A percentile compares a stretch with the other conserved stretches of the same genome.
These are phyloP conservation scores for Dicycla oo DNA, from an alignment of 2,888 invertebrate species.

Conservation along the genomic window DNA sequence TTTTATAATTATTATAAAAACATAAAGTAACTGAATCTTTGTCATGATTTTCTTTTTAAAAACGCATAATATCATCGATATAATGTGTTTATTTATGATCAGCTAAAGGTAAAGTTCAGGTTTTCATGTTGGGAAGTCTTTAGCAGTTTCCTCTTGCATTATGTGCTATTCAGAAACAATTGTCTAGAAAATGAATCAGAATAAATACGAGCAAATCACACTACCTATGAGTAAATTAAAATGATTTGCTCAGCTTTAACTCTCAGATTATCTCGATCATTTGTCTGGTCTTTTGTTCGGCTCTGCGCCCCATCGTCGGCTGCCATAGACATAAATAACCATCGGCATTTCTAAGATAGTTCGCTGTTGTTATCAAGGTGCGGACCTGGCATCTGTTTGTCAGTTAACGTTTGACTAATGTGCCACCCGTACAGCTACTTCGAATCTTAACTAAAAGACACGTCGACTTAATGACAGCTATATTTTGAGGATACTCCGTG, in stretches of 20 bases:
- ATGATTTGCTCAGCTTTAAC: constrained; percentile 73
- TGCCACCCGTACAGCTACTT: constrained; percentile 85
- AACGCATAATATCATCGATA: not conserved
- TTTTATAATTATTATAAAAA: constrained; percentile 1
- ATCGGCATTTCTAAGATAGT: constrained; percentile 86
- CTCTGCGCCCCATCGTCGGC: constrained; percentile 76
- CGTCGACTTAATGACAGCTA: constrained; percentile 72
- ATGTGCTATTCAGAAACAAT: not conserved
- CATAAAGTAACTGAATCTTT: not conserved
- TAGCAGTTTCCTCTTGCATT: not conserved
- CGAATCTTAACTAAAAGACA: constrained; percentile 66
- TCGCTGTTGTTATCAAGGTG: constrained; percentile 83
- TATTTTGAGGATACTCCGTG: constrained; percentile 61
- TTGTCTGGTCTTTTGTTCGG: constrained; percentile 87
- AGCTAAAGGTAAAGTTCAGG: not conserved
- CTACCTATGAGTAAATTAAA: constrained; percentile 62
- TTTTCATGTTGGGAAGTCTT: not conserved
- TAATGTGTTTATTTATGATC: not conserved
- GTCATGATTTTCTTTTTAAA: not conserved
- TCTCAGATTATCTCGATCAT: constrained; percentile 85
- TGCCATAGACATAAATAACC: constrained; percentile 86
- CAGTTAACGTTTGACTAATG: constrained; percentile 81
- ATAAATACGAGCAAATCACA: constrained; percentile 47
- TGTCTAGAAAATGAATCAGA: constrained; percentile 5
- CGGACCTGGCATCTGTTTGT: constrained; percentile 86